A percentile compares a stretch with the other conserved stretches of the same genome.
Conservation (phyloP, 30 jellyfish, hydroid and myxozoan genomes). For the Pseudorhiza aurosa region DNA sequence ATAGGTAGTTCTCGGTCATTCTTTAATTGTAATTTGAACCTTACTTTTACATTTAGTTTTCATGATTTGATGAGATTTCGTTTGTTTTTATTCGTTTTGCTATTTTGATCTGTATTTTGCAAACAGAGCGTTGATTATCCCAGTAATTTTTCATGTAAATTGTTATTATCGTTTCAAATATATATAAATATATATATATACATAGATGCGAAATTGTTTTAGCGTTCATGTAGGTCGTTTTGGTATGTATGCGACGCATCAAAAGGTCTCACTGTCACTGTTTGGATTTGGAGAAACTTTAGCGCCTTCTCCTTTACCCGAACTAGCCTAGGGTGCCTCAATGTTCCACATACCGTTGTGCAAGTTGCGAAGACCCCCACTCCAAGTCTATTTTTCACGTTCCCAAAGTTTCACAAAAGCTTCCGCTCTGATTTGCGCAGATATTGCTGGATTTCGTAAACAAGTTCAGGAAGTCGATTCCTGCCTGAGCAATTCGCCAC, state of each 20-base stretch:
- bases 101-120: background rate
- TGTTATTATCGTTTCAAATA: background rate
- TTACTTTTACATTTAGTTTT: background rate
- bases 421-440: too few relatives aligned
- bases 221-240: background rate
- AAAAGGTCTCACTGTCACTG: too few relatives aligned
- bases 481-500: too few relatives aligned
- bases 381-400: too few relatives aligned
- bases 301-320: background rate
- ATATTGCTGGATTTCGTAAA: too few relatives aligned
- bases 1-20: too few relatives aligned
- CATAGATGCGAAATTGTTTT: background rate
- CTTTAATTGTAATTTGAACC: too few relatives aligned
- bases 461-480: too few relatives aligned
- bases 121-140: background rate
- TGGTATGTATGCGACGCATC: background rate
- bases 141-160: conserved; percentile 1
- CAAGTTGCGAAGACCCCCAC: background rate
- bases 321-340: background rate
- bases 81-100: conserved; percentile 18
- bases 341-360: background rate
- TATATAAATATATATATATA: background rate
- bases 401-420: too few relatives aligned
- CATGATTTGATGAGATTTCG: conserved; percentile 37
- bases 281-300: background rate